Base-by-base conservation (phyloP, 2,113 vertebrate species). In the Eurypyga helias region DNA sequence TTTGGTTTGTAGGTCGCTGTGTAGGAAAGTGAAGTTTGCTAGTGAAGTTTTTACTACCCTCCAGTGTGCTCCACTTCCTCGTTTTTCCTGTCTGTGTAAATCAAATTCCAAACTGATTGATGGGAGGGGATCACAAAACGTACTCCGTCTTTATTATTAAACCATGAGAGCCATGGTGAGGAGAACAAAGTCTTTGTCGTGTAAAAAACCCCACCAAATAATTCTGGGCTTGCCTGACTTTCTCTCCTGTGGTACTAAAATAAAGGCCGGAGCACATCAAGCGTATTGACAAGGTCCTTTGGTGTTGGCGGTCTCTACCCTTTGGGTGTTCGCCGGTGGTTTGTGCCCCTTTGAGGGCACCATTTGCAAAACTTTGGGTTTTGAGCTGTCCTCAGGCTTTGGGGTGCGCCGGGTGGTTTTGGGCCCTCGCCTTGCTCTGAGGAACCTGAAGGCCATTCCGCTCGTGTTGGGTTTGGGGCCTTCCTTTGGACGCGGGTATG, bases 21-120 rank as follows among this genome's bases (percentile, higher is more conserved):
- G 83, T 84, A 81, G 93, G 83, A 88, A 96, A 96, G 96, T 75
- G 92, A 91, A 97, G 97, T 96, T 97, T 91, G 82, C 60, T 95
- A 58, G 71, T 78, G 91, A 94, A 94, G 95, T 97, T 97, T 95
- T 96, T 93, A 95, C 91, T 93, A 75, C 84, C 95, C 79, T 93
- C 94, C 66, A 60, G 83, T 89, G 95, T 89, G 93, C 67, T 84
- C 75, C 5, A 62, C 93, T 96, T 97, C 93, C 94, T 97, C 48
- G 3, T 85, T 93, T 41, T 91, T 91, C 77, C 90, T 91, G 62
- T 69, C 84, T 73, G 49, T 70, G 84, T 95, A 90, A 96, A 97
- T 94, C 94, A 90, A 69, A 79, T 82, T 87, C 87, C 52, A 64
- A 46, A 57, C 54, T 95, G 83, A 72, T 96, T 94, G 93, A 83